Percentiles rank a stretch among this genome's conserved stretches.
Evolutionary conservation across 2,888 invertebrate species (phyloP).

Genomic region (Heliothis peltigera): DNA sequence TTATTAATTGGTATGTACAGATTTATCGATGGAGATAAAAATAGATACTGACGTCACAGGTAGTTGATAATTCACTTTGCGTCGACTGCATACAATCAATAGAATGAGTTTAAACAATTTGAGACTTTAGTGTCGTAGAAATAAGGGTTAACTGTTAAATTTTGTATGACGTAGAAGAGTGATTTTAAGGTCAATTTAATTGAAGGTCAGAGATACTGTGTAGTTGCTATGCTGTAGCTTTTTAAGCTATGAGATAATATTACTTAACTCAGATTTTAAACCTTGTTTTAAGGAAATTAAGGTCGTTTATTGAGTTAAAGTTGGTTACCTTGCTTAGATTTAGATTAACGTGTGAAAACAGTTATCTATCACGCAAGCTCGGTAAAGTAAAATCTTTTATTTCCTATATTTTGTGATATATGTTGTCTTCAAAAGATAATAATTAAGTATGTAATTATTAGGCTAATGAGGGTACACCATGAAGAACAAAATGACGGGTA

Average conservation of each 20-base stretch:
- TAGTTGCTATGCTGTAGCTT: conserved; percentile 16
- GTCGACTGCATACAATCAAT: conserved; percentile 33
- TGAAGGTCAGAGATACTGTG: conserved; percentile 35
- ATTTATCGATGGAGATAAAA: conserved; percentile 39
- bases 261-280: conserved; percentile 1
- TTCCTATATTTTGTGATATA: too few relatives aligned
- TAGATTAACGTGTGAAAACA: too few relatives aligned
- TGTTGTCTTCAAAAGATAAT: too few relatives aligned
- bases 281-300: not conserved
- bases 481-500: too few relatives aligned
- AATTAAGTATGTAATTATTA: too few relatives aligned
- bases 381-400: too few relatives aligned
- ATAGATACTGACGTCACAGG: conserved; percentile 65
- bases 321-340: too few relatives aligned
- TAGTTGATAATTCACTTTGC: conserved; percentile 52
- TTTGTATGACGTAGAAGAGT: conserved; percentile 16
- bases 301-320: not conserved
- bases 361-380: too few relatives aligned
- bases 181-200: conserved; percentile 43
- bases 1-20: conserved; percentile 44
- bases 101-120: conserved; percentile 14
- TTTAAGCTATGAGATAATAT: conserved; percentile 4
- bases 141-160: conserved; percentile 20
- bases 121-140: fast-evolving
- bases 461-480: too few relatives aligned